Evolutionary conservation across 2,888 invertebrate species (phyloP), one percentile per base, ranked within the genome.

Genomic region (Rhamnusium bicolor): DNA sequence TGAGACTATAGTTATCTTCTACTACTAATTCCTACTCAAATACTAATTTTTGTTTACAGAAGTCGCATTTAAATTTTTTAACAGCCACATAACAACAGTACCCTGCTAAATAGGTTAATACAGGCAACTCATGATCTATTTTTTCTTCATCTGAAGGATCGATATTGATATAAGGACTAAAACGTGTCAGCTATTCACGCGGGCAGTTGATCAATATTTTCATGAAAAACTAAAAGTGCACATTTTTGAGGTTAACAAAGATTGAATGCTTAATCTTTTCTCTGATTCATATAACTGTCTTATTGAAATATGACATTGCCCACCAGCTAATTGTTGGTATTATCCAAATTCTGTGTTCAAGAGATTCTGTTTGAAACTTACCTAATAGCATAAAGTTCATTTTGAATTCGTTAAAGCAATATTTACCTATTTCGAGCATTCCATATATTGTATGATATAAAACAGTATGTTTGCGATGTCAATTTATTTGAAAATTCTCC

Each of bases 291-390:
- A 62, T 14, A 70, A 32, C n/a, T 54, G 69, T 29, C 46, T 46
- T 2, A 58, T 47, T 10, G 54, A 16, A n/a, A 32, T 56, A 14
- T 60, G 61, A 27, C 60, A 69, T 14, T 69, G 69, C 0, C 49
- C 60, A 5, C 60, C 69, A 8, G 60, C 47, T 27, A 69, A 40
- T 8, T 67, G 67, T 1, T 58, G 18, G 40, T 68, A 68, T 32
- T 68, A 58, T 46, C 68, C 68, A 58, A 56, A 58, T n/a, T 16
- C 61, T 10, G 12, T 69, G 24, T 46, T 69, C 58, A 7, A 68
- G 58, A 6, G 24, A 4, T 19, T 68, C 68, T 1, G 46, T 68
- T 49, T 66, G 54, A 10, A 56, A 56, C 8, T 56, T 56, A 2
- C 46, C 46, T n/a, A 46, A n/a, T n/a, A 46, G 46, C 2, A 46